Evolutionary conservation across 2,797 vertebrate genomes (phyloP), one percentile per base, ranked within the genome.

Genomic region (Enteromius fasciolatus): DNA sequence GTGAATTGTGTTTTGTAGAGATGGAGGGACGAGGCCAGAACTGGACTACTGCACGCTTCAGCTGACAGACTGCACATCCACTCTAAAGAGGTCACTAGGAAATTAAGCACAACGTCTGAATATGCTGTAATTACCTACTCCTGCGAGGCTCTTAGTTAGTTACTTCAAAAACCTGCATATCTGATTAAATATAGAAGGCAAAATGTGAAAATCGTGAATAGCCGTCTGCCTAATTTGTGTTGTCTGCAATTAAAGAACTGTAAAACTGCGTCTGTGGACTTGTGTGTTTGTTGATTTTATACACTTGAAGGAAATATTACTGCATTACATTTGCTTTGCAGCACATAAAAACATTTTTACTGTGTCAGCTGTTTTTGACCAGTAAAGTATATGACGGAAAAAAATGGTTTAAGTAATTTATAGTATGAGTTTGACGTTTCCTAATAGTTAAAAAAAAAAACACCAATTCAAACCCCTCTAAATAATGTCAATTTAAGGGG

Each of bases 111-210:
- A 79, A 93, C 86, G 84, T 96, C 95, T 0, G 95, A 96, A 84
- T 96, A 96, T 39, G 95, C 95, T 0, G 87, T 95, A 83, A 96
- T 96, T 87, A 94, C 92, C 3, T 95, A 96, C 28, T 90, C 91
- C 46, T 93, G 87, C 88, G 86, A 87, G 69, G 85, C 78, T 50
- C 78, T 87, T 41, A 76, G 82, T 76, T 88, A 86, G 83, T 70
- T 41, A 48, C 61, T 52, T 59, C 12, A 31, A 48, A 23, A 28
- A 41, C 18, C n/a, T 48, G 23, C 31, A 46, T 23, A 14, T n/a
- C 31, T 18, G 48, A 25, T 17, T 18, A 46, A 33, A 46, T 36
- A 61, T 3, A 17, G 0, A n/a, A n/a, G 28, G 14, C 6, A 63
- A 70, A 31, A 59, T 57, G 67, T 39, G 2, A 52, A 79, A 79